These are phyloP conservation scores for Pseudoatta argentina DNA, from an alignment of 1,140 invertebrate genomes.

Conservation along the genomic window DNA sequence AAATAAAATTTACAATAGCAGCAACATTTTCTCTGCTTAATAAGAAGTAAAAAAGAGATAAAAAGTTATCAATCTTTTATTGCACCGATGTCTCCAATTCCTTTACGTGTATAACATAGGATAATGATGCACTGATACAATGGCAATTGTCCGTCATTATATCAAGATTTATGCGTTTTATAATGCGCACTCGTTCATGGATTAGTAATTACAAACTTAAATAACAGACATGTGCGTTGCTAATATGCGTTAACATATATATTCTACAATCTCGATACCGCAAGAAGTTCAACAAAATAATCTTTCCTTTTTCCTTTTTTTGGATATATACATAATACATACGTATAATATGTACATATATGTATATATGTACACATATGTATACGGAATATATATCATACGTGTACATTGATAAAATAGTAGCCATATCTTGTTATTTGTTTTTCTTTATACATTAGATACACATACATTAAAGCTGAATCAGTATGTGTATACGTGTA, in stretches of 20 bases:
- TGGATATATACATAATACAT: neutral
- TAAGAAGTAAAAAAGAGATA: neutral
- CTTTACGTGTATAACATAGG: neutral
- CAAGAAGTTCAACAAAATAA: slow-evolving; percentile 53
- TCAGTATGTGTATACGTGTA: slow-evolving; percentile 68
- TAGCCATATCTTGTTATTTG: slow-evolving; percentile 61
- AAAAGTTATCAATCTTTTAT: neutral
- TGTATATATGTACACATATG: slow-evolving; percentile 30
- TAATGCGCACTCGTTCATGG: slow-evolving; percentile 1
- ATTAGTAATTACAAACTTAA: slow-evolving; percentile 54
- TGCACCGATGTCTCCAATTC: slow-evolving; percentile 2
- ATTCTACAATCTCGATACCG: slow-evolving; percentile 62
- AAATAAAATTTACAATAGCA: slow-evolving; percentile 9
- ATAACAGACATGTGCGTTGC: slow-evolving; percentile 36
- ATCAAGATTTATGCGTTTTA: slow-evolving; percentile 5
- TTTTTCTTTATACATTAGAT: slow-evolving; percentile 71
- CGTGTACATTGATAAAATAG: slow-evolving; percentile 57
- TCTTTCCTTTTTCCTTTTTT: neutral
- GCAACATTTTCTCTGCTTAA: neutral
- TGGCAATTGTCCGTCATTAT: neutral
- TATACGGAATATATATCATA: slow-evolving; percentile 61
- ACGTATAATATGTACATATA: neutral
- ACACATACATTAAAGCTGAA: slow-evolving; percentile 72
- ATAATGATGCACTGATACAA: slow-evolving; percentile 9
- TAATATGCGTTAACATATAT: slow-evolving; percentile 5